Conservation (phyloP, 2,888 invertebrate species). For the Oligia strigilis region DNA sequence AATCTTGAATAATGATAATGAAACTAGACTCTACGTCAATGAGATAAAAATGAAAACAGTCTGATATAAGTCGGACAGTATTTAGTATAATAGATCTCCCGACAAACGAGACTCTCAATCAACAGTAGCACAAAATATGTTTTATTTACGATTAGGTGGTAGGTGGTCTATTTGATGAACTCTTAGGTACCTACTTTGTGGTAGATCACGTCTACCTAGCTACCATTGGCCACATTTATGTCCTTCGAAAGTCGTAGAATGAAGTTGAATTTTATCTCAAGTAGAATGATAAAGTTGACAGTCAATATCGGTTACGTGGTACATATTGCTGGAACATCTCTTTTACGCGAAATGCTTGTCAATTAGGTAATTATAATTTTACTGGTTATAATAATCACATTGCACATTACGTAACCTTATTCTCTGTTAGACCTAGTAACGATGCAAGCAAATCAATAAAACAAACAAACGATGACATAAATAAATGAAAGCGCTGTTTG, state of each 20-base stretch:
- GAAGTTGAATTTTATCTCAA: neutral
- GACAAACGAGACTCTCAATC: neutral
- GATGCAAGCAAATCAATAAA: constrained; percentile 40
- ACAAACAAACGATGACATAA: constrained; percentile 30
- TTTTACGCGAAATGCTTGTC: neutral
- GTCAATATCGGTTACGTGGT: neutral
- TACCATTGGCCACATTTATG: neutral
- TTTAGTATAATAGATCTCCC: neutral
- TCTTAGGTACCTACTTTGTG: neutral
- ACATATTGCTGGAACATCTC: neutral
- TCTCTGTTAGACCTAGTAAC: neutral
- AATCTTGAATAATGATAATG: constrained; percentile 28
- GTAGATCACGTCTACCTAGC: neutral
- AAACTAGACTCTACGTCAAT: constrained; percentile 30
- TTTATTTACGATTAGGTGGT: neutral
- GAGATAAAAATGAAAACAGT: constrained; percentile 38
- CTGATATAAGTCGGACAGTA: neutral
- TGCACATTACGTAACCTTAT: neutral
- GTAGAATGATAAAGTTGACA: neutral
- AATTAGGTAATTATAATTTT: neutral
- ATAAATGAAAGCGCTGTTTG: constrained; percentile 29
- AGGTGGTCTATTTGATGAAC: neutral
- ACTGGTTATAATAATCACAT: neutral
- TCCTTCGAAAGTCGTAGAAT: neutral
- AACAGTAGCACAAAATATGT: neutral